Base-by-base conservation (phyloP, 2,113 vertebrate genomes). In the Arvicanthis niloticus region DNA sequence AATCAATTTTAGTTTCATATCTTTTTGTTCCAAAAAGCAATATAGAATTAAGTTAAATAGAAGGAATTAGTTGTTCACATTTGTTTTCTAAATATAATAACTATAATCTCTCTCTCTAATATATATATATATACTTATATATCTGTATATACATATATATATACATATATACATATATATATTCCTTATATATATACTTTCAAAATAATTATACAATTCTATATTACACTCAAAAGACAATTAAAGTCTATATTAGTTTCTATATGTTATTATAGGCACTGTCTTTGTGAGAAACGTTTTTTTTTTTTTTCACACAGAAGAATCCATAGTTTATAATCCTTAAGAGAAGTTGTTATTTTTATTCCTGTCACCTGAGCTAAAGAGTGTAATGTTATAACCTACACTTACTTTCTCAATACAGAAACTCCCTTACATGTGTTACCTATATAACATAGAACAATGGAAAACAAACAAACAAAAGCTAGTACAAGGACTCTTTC, bases 201-300 rank as follows among this genome's bases (percentile, higher is more conserved):
- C 26, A 89, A 77, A 88, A 42, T 16, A 58, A 53, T 89, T 92
- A 70, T n/a, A 40, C 0, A n/a, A 87, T 7, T 29, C 56, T 73
- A 42, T 70, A 92, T 42, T 89, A 96, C 92, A 88, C 51, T 53
- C 80, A 77, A 86, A 95, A 73, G 34, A 51, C 6, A 72, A 4
- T 70, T 88, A 73, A 77, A 76, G 31, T 81, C 17, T n/a, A 8
- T 13, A 84, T 51, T 95, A 40, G 84, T 6, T 84, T 84, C 21
- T 77, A 76, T 60, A 86, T 34, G 45, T 29, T 84, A 40, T 88
- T n/a, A 45, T 4, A n/a, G 29, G 4, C 56, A 34, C 89, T 92
- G 11, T n/a, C 58, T 7, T 2, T 13, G 75, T 3, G 12, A 77
- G 22, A 84, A 68, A 91, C 68, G 65, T n/a, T n/a, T n/a, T n/a